phyloP scores from a whole-genome alignment of 2,888 invertebrate species.

The Agriopis leucophaearia region DNA sequence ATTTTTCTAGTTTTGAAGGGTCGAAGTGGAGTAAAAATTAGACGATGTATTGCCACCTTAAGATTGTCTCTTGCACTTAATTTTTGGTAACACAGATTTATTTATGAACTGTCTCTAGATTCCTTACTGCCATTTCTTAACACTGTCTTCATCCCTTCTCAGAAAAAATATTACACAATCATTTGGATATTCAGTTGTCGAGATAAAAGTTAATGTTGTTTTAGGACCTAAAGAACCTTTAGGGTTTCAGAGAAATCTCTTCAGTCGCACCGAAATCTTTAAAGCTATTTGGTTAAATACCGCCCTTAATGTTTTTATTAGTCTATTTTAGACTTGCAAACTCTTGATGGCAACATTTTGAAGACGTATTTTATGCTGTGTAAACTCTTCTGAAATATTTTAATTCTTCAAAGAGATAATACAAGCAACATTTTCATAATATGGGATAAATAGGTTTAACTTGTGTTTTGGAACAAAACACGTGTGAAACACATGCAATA shows the following conservation, averaged over 20 bases:
- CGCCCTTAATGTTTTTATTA: constrained; percentile 16
- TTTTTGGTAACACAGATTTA: too few species aligned
- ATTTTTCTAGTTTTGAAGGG: too few species aligned
- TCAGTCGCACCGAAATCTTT: constrained; percentile 24
- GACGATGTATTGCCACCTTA: too few species aligned
- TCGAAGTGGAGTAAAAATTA: too few species aligned
- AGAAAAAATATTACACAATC: constrained; percentile 43
- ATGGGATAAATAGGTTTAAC: too few species aligned
- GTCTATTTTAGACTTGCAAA: constrained; percentile 11
- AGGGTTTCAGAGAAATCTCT: constrained; percentile 35
- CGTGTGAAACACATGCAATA: too few species aligned
- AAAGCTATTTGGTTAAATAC: constrained; percentile 22
- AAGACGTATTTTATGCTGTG: neutral
- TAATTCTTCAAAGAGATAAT: neutral
- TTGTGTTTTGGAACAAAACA: too few species aligned
- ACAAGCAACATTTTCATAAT: too few species aligned
- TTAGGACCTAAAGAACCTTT: constrained; percentile 41
- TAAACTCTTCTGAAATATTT: neutral
- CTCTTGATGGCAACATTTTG: constrained; percentile 11
- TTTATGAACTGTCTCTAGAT: neutral
- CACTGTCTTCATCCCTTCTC: constrained; percentile 28
- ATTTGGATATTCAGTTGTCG: constrained; percentile 42
- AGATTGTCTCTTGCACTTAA: too few species aligned
- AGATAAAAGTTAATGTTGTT: constrained; percentile 46
- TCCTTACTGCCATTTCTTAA: constrained; percentile 1